phyloP scores from a whole-genome alignment of 2,888 invertebrate species.

The Iphiclides podalirius region DNA sequence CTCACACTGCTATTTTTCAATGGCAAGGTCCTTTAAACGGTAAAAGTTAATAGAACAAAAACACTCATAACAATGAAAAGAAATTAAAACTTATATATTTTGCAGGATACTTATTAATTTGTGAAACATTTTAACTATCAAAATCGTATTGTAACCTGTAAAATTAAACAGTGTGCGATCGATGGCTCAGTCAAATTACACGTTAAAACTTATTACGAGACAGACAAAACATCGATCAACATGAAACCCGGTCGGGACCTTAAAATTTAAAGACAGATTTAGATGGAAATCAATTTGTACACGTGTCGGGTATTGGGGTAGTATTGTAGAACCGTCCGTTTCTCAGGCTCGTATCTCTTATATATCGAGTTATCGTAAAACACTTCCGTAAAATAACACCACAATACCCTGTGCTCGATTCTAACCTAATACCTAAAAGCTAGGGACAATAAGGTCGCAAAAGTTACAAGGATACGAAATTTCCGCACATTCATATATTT shows the following conservation, averaged over 20 bases:
- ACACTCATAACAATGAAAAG: too few species aligned
- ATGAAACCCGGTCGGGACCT: conserved; percentile 35
- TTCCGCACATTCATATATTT: conserved; percentile 19
- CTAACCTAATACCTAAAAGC: conserved; percentile 74
- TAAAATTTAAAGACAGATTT: conserved; percentile 59
- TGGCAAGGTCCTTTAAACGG: too few species aligned
- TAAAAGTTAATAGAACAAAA: too few species aligned
- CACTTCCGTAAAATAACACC: conserved; percentile 77
- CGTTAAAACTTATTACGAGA: conserved; percentile 2
- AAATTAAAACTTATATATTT: too few species aligned
- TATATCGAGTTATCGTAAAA: conserved; percentile 62
- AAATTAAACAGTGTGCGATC: conserved; percentile 3
- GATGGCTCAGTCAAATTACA: conserved; percentile 1
- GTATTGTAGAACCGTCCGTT: conserved; percentile 59
- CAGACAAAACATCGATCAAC: conserved; percentile 11
- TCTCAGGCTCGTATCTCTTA: conserved; percentile 56
- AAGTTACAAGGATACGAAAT: conserved; percentile 50
- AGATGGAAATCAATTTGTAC: conserved; percentile 63
- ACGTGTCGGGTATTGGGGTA: conserved; percentile 75
- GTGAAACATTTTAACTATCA: too few species aligned
- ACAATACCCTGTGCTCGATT: conserved; percentile 78
- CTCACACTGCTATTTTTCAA: conserved; percentile 9
- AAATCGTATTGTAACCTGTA: too few species aligned
- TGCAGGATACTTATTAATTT: too few species aligned
- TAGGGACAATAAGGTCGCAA: conserved; percentile 76